Conservation (phyloP, 35 echinoderm and acorn worm genomes). For the Eucidaris tribuloides region DNA sequence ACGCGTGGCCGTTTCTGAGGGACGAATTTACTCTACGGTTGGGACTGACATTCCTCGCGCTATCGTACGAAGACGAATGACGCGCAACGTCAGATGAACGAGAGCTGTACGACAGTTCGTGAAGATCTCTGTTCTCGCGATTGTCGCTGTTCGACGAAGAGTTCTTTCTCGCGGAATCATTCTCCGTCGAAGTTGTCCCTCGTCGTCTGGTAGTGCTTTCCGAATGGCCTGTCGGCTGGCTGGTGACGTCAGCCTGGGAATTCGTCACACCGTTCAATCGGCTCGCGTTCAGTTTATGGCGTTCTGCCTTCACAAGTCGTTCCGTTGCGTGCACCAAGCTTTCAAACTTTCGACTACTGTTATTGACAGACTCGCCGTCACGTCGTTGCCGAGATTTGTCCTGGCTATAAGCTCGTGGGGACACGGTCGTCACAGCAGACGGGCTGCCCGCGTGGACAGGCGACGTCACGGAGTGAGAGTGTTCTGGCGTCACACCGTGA, state of each 20-base stretch:
- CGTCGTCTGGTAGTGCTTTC: neutral
- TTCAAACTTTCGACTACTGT: constrained; percentile 39
- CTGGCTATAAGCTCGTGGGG: constrained; percentile 34
- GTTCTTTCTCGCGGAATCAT: constrained; percentile 22
- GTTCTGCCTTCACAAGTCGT: constrained; percentile 53
- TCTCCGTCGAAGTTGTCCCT: constrained; percentile 3
- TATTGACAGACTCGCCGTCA: constrained; percentile 3
- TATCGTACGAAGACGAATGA: neutral
- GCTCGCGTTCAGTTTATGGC: constrained; percentile 31
- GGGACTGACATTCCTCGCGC: neutral
- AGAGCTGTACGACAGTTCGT: neutral
- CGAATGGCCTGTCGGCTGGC: neutral
- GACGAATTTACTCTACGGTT: neutral
- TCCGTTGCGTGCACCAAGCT: constrained; percentile 50
- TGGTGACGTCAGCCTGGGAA: neutral
- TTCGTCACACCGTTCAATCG: constrained; percentile 17
- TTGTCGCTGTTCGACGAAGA: neutral
- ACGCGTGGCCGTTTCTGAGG: constrained; percentile 38
- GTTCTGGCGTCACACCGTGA: neutral
- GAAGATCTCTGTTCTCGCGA: constrained; percentile 17
- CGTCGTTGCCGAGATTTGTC: constrained; percentile 29
- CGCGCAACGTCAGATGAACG: neutral
- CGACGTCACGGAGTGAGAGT: constrained; percentile 22
- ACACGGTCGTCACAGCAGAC: constrained; percentile 34
- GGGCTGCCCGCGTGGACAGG: constrained; percentile 46